Evolutionary conservation across 2,797 vertebrate genomes (phyloP).

Genomic region (Liparis tanakae): DNA sequence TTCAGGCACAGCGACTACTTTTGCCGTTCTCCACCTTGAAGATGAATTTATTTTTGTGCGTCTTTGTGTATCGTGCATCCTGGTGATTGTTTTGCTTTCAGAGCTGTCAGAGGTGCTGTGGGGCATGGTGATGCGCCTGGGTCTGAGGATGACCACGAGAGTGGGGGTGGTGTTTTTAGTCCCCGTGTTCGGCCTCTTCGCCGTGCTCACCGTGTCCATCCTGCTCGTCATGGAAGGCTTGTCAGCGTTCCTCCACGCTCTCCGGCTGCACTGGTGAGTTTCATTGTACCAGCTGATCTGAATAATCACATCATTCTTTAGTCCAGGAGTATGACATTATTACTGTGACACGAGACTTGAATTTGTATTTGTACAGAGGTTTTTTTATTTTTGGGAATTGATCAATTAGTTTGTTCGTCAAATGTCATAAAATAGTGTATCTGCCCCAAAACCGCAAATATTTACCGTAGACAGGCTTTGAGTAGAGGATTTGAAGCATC

Average conservation of each 20-base stretch:
- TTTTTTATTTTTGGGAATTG: too few species aligned
- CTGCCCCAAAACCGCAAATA: not conserved
- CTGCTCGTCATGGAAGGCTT: constrained; percentile 97
- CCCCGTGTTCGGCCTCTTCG: constrained; percentile 88
- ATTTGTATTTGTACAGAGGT: not conserved
- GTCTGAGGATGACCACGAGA: constrained; percentile 84
- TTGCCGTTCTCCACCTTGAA: not conserved
- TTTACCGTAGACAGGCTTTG: not conserved
- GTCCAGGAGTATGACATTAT: not conserved
- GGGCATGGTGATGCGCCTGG: constrained; percentile 94
- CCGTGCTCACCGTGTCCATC: constrained; percentile 90
- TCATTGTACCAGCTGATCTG: not conserved
- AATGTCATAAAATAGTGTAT: not conserved
- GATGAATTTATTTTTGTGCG: not conserved
- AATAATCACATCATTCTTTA: not conserved
- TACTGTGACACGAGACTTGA: not conserved
- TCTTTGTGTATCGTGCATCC: not conserved
- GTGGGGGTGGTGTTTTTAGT: constrained; percentile 87
- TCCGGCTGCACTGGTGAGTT: constrained; percentile 95
- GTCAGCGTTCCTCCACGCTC: constrained; percentile 96
- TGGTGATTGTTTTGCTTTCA: constrained; percentile 56
- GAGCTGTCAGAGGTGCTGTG: constrained; percentile 97
- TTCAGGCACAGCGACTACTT: constrained; percentile 16
- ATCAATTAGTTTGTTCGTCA: not conserved
- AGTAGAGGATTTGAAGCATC: not conserved